Evolutionary conservation across 2,113 vertebrate genomes (phyloP).

Genomic region (Tragulus kanchil): DNA sequence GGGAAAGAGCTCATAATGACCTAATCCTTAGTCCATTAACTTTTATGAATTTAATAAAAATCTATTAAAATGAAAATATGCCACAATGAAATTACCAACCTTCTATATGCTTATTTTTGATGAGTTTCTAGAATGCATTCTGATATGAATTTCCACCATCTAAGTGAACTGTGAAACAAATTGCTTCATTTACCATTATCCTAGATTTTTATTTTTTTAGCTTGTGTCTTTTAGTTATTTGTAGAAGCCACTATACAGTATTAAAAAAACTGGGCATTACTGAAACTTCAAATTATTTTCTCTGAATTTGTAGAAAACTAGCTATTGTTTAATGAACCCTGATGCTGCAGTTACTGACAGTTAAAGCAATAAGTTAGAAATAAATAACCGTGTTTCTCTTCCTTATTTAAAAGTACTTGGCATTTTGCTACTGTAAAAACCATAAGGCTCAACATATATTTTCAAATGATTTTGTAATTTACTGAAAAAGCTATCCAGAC

Average conservation of each 20-base stretch:
- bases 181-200: conserved; percentile 77
- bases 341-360: conserved; percentile 60
- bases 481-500: background rate
- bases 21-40: conserved; percentile 84
- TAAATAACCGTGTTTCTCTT: conserved; percentile 72
- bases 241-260: conserved; percentile 69
- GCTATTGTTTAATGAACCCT: conserved; percentile 79
- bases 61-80: conserved; percentile 82
- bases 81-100: conserved; percentile 77
- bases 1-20: conserved; percentile 82
- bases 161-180: conserved; percentile 83
- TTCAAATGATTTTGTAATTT: conserved; percentile 61
- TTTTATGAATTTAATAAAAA: conserved; percentile 86
- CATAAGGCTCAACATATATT: conserved; percentile 27
- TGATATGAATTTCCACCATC: conserved; percentile 62
- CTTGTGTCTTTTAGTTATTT: conserved; percentile 50
- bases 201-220: conserved; percentile 36
- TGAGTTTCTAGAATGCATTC: conserved; percentile 72
- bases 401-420: conserved; percentile 57
- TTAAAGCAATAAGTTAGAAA: conserved; percentile 68
- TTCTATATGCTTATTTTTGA: conserved; percentile 75
- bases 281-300: conserved; percentile 74
- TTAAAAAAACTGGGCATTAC: conserved; percentile 65
- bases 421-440: conserved; percentile 58
- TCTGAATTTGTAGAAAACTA: conserved; percentile 63